A percentile compares a stretch with the other conserved stretches of the same genome.
These are phyloP conservation scores for Acanthosepion lycidas DNA, from an alignment of 2,888 invertebrate genomes.

Conservation along the genomic window DNA sequence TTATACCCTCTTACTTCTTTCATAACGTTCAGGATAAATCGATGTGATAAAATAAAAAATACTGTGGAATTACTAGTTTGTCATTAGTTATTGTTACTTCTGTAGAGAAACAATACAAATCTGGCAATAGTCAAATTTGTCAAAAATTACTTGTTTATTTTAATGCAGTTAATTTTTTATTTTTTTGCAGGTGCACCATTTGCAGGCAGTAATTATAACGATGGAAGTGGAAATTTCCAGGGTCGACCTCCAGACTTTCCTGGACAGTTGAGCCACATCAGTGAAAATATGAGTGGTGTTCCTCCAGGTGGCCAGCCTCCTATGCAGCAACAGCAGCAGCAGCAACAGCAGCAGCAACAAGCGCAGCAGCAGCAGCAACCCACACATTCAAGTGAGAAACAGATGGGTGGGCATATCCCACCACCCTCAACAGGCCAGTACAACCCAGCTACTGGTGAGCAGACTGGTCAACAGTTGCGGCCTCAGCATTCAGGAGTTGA, in stretches of 20 bases:
- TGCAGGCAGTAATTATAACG: conserved; percentile 41
- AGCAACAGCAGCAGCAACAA: conserved; percentile 54
- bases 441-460: conserved; percentile 57
- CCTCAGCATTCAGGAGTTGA: conserved; percentile 55
- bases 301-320: conserved; percentile 49
- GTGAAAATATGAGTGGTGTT: conserved; percentile 84
- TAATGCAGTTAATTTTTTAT: no score
- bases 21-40: no score
- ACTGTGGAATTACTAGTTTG: no score
- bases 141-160: neutral
- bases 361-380: conserved; percentile 56
- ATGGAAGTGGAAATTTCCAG: conserved; percentile 47
- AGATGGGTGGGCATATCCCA: conserved; percentile 55
- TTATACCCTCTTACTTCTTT: no score
- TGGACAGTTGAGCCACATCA: conserved; percentile 82
- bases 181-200: conserved; percentile 45
- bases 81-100: no score
- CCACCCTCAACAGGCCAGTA: conserved; percentile 53
- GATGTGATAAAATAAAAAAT: no score
- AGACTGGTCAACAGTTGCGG: conserved; percentile 40
- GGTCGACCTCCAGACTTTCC: conserved; percentile 49
- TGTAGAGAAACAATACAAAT: no score
- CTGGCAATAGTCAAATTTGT: no score
- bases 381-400: conserved; percentile 51
- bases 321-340: conserved; percentile 50